Evolutionary conservation across 2,113 vertebrate genomes (phyloP), one percentile per base, ranked within the genome.

Genomic region (Ochotona curzoniae): DNA sequence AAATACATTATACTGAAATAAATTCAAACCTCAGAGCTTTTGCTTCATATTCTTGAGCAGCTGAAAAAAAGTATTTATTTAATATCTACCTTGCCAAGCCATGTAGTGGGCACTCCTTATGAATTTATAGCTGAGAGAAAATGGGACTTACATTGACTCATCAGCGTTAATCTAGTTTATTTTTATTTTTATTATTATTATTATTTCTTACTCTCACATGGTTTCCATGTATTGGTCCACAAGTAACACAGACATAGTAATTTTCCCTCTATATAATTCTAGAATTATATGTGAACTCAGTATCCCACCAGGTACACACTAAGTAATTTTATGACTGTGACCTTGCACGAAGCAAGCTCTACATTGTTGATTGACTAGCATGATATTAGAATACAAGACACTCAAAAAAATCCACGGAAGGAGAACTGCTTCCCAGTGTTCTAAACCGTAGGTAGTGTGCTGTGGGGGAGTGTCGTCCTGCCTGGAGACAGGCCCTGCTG

Each of bases 371-470:
- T 18, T 73, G 21, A 12, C 1, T 92, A 74, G 63, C 61, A 61
- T 38, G 80, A 64, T 47, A 83, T 38, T 71, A 47, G 14, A 47
- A 26, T 76, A n/a, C 35, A 61, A 26, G 21, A 61, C 49, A 89
- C 35, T 44, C 44, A 51, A 87, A 47, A n/a, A 74, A 69, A 15
- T 82, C 1, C 66, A 79, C 75, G n/a, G 44, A 13, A 9, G 2
- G 89, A 76, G 76, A 44, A n/a, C 6, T 94, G 21, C 49, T 67
- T 93, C 93, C 66, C 14, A 91, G 5, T 44, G 2, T 75, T 64
- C 26, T 88, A 60, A 84, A 30, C 74, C 91, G 80, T 8, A 91
- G 81, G 82, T 81, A 66, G 35, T 6, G 85, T 89, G 32, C 1
- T 51, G 60, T n/a, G 10, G 18, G 54, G 54, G 15, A 82, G 23